phyloP scores from a whole-genome alignment of 2,888 invertebrate genomes.

The Piscicola geometra region DNA sequence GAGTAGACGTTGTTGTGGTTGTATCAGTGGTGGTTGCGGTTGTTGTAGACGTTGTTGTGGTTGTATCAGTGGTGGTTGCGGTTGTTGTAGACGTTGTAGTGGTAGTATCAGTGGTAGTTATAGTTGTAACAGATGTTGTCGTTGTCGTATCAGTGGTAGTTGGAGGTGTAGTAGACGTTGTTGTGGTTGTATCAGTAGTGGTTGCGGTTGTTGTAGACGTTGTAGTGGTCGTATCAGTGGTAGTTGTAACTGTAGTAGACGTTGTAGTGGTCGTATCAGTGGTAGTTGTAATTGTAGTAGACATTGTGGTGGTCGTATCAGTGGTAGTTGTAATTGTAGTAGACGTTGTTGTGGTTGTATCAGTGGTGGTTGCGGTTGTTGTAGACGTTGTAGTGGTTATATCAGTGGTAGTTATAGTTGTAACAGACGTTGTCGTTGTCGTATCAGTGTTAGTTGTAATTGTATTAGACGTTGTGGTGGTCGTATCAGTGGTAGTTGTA shows the following conservation, averaged over 20 bases:
- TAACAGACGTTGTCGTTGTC: too few species aligned
- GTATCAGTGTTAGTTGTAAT: not conserved
- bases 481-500: not conserved
- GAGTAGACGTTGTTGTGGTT: not conserved
- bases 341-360: not conserved
- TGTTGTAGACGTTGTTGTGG: too few species aligned
- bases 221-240: not conserved
- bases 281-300: too few species aligned
- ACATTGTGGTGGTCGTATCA: not conserved
- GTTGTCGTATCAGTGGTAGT: not conserved
- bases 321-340: not conserved
- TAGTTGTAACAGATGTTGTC: not conserved
- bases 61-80: not conserved
- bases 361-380: not conserved
- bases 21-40: not conserved
- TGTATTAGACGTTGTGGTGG: not conserved
- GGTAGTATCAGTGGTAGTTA: not conserved
- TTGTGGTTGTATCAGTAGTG: not conserved
- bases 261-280: not conserved
- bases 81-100: slow-evolving; percentile 4
- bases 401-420: too few species aligned
- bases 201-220: too few species aligned
- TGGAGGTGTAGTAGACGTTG: not conserved
- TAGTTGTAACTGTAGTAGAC: not conserved
- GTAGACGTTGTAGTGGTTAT: too few species aligned